Evolutionary conservation across 2,113 vertebrate species (phyloP).

Genomic region (Macrotus californicus): DNA sequence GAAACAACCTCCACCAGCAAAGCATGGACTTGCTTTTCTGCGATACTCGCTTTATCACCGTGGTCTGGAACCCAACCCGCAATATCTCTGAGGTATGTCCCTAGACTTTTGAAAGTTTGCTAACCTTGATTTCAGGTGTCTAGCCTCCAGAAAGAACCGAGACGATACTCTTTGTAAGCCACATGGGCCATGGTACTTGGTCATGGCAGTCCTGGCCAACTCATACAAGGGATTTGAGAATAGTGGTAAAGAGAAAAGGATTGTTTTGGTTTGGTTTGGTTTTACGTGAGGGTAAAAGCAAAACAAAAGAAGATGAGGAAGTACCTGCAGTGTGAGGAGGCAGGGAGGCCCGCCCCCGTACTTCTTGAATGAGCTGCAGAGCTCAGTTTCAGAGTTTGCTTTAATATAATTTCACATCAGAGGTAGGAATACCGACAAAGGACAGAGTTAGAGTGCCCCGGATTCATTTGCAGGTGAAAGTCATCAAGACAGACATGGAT

Average conservation of each 20-base stretch:
- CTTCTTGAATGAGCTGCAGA: background rate
- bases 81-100: background rate
- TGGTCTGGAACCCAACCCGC: background rate
- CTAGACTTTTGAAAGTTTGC: background rate
- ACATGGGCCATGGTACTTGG: background rate
- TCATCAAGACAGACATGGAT: background rate
- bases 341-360: background rate
- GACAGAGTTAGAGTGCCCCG: background rate
- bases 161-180: background rate
- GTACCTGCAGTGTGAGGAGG: background rate
- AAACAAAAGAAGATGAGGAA: background rate
- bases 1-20: background rate
- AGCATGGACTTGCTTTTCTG: background rate
- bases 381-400: background rate
- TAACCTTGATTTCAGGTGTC: background rate
- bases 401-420: background rate
- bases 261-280: background rate
- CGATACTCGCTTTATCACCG: rapidly evolving
- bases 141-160: background rate
- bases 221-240: background rate
- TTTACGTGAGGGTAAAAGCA: background rate
- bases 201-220: background rate
- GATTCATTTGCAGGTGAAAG: background rate
- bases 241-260: background rate
- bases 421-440: background rate